Evolutionary conservation across 2,113 vertebrate genomes (phyloP).

Genomic region (Tetraodon nigroviridis): DNA sequence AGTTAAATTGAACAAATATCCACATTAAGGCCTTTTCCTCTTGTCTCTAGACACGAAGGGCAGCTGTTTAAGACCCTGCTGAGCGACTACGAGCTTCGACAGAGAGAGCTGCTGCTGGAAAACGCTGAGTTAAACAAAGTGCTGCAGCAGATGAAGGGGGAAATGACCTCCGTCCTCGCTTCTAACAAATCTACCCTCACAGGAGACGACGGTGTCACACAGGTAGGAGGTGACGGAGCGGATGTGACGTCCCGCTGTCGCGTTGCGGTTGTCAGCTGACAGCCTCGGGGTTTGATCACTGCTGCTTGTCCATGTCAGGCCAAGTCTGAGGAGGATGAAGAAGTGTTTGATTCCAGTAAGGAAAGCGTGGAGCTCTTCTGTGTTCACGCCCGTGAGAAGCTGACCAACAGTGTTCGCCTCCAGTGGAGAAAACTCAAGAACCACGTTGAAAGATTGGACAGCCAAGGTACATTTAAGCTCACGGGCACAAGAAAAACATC

Average conservation of each 20-base stretch:
- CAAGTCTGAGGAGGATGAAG: slow-evolving; percentile 85
- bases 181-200: slow-evolving; percentile 76
- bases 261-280: slow-evolving; percentile 3
- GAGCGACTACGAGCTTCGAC: slow-evolving; percentile 85
- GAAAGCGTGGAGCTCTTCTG: slow-evolving; percentile 85
- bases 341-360: slow-evolving; percentile 78
- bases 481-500: background rate
- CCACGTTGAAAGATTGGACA: slow-evolving; percentile 90
- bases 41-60: slow-evolving; percentile 83
- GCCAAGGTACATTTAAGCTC: slow-evolving; percentile 77
- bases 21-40: slow-evolving; percentile 1
- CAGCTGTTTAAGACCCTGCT: slow-evolving; percentile 92
- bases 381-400: slow-evolving; percentile 86
- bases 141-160: slow-evolving; percentile 95
- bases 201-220: slow-evolving; percentile 71
- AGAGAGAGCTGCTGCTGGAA: slow-evolving; percentile 87
- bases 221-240: slow-evolving; percentile 62
- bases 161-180: slow-evolving; percentile 87
- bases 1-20: background rate
- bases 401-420: slow-evolving; percentile 92
- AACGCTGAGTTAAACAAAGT: slow-evolving; percentile 93
- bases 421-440: slow-evolving; percentile 93
- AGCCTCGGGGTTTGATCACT: background rate
- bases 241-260: too few species aligned
- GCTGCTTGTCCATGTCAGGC: slow-evolving; percentile 54